Evolutionary conservation across 2,113 vertebrate species (phyloP).

Genomic region (Microtus ochrogaster): DNA sequence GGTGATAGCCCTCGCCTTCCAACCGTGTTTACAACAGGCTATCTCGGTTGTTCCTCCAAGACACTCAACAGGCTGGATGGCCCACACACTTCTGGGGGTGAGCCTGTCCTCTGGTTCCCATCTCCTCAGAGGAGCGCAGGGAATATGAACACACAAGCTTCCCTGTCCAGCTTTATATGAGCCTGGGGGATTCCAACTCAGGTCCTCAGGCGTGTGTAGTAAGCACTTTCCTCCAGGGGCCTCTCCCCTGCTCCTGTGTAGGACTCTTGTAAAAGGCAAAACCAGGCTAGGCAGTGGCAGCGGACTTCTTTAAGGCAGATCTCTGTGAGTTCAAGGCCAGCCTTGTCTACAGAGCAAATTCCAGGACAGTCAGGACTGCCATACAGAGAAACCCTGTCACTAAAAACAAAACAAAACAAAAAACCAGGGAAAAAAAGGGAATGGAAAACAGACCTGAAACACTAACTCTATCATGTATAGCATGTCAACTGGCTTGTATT

Average conservation of each 20-base stretch:
- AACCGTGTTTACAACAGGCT: neutral
- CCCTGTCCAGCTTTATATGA: neutral
- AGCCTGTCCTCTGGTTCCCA: no score
- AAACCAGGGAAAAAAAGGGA: rapidly evolving
- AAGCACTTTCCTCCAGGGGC: neutral
- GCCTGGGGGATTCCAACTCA: no score
- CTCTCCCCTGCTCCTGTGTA: neutral
- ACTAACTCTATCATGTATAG: neutral
- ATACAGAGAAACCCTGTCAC: no score
- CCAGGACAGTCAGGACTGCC: no score
- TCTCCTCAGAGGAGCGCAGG: neutral
- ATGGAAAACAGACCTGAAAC: neutral
- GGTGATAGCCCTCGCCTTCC: neutral
- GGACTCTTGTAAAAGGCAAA: no score
- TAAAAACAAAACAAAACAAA: no score
- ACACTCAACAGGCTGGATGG: neutral
- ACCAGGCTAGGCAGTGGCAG: no score
- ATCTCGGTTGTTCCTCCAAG: neutral
- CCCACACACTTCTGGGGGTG: neutral
- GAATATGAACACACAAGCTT: no score
- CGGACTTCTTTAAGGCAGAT: no score
- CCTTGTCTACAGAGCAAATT: no score
- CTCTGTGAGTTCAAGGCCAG: no score
- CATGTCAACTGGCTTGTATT: neutral
- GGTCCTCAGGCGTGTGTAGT: neutral